Base-by-base conservation (phyloP, 2,888 invertebrate species). In the Gibbula magus region DNA sequence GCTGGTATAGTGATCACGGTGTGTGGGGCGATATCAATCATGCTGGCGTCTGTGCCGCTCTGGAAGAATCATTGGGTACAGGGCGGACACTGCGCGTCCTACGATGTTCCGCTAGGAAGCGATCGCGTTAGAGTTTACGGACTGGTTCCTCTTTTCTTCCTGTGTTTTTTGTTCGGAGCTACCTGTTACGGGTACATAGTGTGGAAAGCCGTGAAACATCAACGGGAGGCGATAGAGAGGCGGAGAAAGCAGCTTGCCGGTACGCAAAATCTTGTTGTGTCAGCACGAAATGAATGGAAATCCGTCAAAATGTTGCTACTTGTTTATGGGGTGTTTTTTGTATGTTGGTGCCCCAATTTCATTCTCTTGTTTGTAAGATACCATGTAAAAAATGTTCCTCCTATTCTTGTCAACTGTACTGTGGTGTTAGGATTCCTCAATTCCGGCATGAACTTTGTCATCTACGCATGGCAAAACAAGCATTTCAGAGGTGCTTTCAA, bases 401-500 rank as follows among this genome's bases (percentile, higher is more conserved):
- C 29, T 4, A 16, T 25, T 18, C 18, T 67, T 67, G 32, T 67
- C 4, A 3, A 4, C 29, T 67, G 25, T 4, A 67, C 67, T 10
- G 67, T 67, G 16, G 29, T 20, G 16, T 4, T 67, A 3, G 67
- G 67, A 0, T 67, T 67, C 13, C 67, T 67, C 0, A 67, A 67
- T 29, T 67, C 67, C 25, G 67, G 67, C 4, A 67, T 67, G 67
- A 67, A 67, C 29, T 67, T 67, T 35, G 32, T 67, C 13, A 67
- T 67, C 8, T 67, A 67, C 67, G 67, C 32, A 18, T 67, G 67
- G 25, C 29, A 67, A 35, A 67, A 67, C 67, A 3, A 13, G 32
- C 22, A 67, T 10, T 67, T 67, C 20, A 67, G 67, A 20, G 4
- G 13, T 4, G 67, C 67, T 29, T 67, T 67, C 13, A 45, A 67